A percentile compares a stretch with the other conserved stretches of the same genome.
phyloP scores from a whole-genome alignment of 2,113 vertebrate genomes.

The Acrocephalus arundinaceus region DNA sequence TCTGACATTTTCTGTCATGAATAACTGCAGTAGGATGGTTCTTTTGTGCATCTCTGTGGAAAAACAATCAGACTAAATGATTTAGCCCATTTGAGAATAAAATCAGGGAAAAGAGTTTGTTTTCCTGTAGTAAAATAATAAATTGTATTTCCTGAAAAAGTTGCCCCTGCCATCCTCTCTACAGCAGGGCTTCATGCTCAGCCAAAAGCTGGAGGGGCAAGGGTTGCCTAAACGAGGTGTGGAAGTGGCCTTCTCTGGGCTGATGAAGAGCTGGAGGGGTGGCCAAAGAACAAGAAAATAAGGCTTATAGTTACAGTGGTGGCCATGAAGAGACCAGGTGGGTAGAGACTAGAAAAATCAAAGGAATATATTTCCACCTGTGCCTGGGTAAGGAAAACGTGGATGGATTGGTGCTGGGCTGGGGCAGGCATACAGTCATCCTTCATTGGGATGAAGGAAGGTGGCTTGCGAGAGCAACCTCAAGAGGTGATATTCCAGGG shows the following conservation, averaged over 20 bases:
- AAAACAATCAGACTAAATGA: background rate
- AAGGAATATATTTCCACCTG: background rate
- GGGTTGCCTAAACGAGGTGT: background rate
- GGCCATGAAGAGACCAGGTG: background rate
- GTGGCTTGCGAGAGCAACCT: background rate
- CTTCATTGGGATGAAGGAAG: background rate
- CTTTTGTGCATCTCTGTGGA: background rate
- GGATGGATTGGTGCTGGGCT: background rate
- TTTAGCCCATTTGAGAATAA: background rate
- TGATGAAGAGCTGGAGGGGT: background rate
- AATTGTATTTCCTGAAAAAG: background rate
- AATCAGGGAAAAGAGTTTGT: background rate
- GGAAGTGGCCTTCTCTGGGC: background rate
- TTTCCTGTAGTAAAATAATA: background rate
- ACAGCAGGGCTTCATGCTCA: fast-evolving
- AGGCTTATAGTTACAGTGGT: background rate
- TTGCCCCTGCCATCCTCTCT: background rate
- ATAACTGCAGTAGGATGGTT: background rate
- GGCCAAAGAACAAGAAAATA: background rate
- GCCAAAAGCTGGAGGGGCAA: background rate
- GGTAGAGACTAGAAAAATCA: background rate
- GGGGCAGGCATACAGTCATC: background rate
- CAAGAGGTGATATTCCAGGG: background rate
- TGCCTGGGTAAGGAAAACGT: background rate
- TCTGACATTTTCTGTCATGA: background rate